Evolutionary conservation across 2,113 vertebrate genomes (phyloP).

Genomic region (Bostrychus sinensis): DNA sequence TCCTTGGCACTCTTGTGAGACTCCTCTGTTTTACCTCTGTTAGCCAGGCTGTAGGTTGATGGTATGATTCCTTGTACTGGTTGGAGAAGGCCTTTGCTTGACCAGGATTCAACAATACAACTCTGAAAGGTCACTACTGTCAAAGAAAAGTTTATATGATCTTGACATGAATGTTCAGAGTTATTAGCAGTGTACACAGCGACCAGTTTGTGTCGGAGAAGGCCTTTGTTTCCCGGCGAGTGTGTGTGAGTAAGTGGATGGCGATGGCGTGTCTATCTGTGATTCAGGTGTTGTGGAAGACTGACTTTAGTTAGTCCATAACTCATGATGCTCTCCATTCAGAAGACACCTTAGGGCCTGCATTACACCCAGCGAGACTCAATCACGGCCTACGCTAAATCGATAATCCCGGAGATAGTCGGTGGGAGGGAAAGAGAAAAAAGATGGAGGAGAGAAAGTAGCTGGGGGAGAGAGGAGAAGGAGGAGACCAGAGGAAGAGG

Average conservation of each 20-base stretch:
- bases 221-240: slow-evolving; percentile 26
- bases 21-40: too few relatives aligned
- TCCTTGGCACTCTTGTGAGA: too few relatives aligned
- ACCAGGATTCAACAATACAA: too few relatives aligned
- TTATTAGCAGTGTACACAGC: too few relatives aligned
- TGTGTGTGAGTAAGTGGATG: slow-evolving; percentile 16
- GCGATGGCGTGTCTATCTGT: slow-evolving; percentile 31
- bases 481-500: slow-evolving; percentile 43
- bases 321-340: slow-evolving; percentile 81
- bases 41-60: too few relatives aligned
- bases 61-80: too few relatives aligned
- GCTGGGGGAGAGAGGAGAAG: slow-evolving; percentile 44
- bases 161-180: background rate
- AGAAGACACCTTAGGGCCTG: slow-evolving; percentile 77
- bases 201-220: slow-evolving; percentile 5
- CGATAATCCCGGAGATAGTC: slow-evolving; percentile 76
- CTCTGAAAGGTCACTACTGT: background rate
- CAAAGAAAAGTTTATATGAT: too few relatives aligned
- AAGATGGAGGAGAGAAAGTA: slow-evolving; percentile 64
- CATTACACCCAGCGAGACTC: slow-evolving; percentile 79
- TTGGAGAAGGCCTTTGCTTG: too few relatives aligned
- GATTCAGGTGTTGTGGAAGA: slow-evolving; percentile 72
- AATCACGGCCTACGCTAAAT: slow-evolving; percentile 80
- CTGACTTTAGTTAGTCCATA: slow-evolving; percentile 78
- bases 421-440: slow-evolving; percentile 52